These are phyloP conservation scores for Leucozona laternaria DNA, from an alignment of 2,888 invertebrate genomes.

Conservation along the genomic window DNA sequence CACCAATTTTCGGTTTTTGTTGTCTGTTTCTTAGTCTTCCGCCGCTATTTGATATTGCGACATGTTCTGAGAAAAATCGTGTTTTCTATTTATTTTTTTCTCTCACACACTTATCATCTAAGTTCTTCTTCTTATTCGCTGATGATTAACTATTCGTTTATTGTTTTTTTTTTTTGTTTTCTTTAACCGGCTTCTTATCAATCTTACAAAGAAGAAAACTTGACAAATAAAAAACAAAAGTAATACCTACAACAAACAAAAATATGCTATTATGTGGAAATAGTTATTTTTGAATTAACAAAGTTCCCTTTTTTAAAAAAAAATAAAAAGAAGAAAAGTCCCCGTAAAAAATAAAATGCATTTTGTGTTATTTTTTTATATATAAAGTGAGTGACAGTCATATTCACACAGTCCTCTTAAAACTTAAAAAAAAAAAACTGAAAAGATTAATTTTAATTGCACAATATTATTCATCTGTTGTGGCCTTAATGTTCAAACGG, in stretches of 20 bases:
- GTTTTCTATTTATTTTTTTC: neutral
- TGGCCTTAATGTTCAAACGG: constrained; percentile 51
- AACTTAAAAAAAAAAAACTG: neutral
- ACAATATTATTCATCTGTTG: constrained; percentile 53
- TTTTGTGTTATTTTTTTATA: constrained; percentile 25
- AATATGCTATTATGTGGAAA: constrained; percentile 8
- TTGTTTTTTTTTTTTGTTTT: neutral
- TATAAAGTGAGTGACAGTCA: constrained; percentile 55
- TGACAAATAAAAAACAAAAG: constrained; percentile 9
- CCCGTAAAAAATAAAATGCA: constrained; percentile 26
- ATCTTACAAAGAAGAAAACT: neutral
- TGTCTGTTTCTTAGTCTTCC: constrained; percentile 69
- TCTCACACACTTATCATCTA: constrained; percentile 20
- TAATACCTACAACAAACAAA: neutral
- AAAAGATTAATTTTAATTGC: constrained; percentile 44
- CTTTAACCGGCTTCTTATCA: constrained; percentile 13
- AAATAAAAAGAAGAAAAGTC: neutral
- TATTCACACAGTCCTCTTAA: neutral
- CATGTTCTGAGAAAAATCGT: constrained; percentile 53
- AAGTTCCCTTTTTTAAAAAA: neutral
- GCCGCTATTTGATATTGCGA: constrained; percentile 69
- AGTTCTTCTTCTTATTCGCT: constrained; percentile 14
- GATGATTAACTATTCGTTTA: neutral
- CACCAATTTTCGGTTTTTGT: constrained; percentile 47
- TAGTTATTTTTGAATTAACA: constrained; percentile 7